Evolutionary conservation across 1,140 invertebrate species (phyloP).

Genomic region (Drosophila sp.): DNA sequence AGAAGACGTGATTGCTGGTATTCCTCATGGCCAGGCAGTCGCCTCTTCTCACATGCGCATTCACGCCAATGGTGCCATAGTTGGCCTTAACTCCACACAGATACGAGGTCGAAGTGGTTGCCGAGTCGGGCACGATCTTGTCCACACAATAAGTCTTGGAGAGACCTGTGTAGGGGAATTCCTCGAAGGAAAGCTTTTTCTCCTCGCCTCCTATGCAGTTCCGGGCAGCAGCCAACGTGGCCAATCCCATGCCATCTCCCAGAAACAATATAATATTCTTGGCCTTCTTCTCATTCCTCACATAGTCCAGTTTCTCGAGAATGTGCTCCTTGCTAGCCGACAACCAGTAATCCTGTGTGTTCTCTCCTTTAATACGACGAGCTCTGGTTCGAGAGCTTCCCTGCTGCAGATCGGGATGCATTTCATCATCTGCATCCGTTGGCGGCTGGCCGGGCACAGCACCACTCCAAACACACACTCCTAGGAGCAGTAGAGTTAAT

Average conservation of each 20-base stretch:
- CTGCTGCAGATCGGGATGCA: conserved; percentile 65
- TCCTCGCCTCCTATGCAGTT: conserved; percentile 89
- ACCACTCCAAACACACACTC: conserved; percentile 31
- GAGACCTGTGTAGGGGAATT: conserved; percentile 90
- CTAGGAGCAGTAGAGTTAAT: conserved; percentile 38
- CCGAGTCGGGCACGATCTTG: conserved; percentile 92
- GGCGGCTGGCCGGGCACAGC: conserved; percentile 48
- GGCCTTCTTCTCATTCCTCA: conserved; percentile 85
- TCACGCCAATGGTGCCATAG: conserved; percentile 91
- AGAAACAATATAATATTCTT: conserved; percentile 92
- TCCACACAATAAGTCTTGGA: conserved; percentile 94
- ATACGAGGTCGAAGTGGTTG: conserved; percentile 90
- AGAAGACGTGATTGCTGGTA: conserved; percentile 87
- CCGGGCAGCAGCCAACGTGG: conserved; percentile 90
- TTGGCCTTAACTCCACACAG: conserved; percentile 94
- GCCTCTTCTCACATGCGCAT: conserved; percentile 87
- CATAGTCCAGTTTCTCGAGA: conserved; percentile 58
- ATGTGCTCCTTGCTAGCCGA: conserved; percentile 71
- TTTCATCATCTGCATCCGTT: conserved; percentile 41
- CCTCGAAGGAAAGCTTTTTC: conserved; percentile 89
- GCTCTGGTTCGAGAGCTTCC: not conserved
- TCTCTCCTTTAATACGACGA: conserved; percentile 46
- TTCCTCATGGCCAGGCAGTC: conserved; percentile 87
- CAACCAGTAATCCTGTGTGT: conserved; percentile 80
- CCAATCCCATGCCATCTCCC: conserved; percentile 92